These are phyloP conservation scores for Pachydiplax longipennis DNA, from an alignment of 2,888 invertebrate species.

Conservation along the genomic window DNA sequence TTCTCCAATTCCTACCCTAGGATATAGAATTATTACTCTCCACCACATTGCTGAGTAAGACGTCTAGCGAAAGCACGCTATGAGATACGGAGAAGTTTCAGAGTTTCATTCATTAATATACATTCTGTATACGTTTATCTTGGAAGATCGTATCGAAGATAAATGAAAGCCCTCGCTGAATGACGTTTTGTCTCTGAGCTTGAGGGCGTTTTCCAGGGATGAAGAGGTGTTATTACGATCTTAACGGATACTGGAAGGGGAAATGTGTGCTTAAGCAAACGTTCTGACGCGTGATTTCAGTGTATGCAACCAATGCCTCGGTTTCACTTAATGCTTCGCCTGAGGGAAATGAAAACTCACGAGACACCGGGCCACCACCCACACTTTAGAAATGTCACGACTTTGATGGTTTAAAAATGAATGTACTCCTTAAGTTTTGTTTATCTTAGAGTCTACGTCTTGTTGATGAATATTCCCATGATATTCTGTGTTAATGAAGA, in stretches of 20 bases:
- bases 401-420: no score
- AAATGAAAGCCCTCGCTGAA: background rate
- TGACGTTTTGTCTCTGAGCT: background rate
- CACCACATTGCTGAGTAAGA: no score
- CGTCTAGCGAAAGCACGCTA: no score
- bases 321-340: background rate
- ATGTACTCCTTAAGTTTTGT: no score
- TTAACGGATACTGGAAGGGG: background rate
- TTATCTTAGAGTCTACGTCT: no score
- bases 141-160: background rate
- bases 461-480: no score
- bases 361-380: no score
- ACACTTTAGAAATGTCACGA: no score
- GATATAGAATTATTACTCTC: no score
- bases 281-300: background rate
- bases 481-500: no score
- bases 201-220: background rate
- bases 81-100: background rate
- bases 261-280: background rate
- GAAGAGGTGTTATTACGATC: background rate
- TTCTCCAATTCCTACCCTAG: no score
- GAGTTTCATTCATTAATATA: background rate
- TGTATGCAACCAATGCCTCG: background rate
- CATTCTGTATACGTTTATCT: background rate
- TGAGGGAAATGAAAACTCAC: background rate